A percentile compares a stretch with the other conserved stretches of the same genome.
Evolutionary conservation across 2,797 vertebrate species (phyloP).

Genomic region (Tolypeutes matacus): DNA sequence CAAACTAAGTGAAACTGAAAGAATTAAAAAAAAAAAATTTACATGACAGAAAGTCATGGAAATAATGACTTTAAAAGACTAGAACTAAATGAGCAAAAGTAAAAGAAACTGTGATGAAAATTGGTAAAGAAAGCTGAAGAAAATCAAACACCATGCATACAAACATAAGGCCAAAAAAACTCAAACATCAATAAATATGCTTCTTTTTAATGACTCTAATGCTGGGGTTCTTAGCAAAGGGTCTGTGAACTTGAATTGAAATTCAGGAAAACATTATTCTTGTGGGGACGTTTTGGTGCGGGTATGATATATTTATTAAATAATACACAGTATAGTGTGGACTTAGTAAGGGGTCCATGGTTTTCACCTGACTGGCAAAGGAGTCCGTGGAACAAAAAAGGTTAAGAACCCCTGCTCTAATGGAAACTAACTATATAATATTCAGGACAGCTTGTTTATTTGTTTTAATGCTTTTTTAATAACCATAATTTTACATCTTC

Average conservation of each 20-base stretch:
- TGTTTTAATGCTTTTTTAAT: constrained; percentile 41
- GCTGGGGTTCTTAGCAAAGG: too few relatives aligned
- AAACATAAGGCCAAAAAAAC: neutral
- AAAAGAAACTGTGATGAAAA: constrained; percentile 17
- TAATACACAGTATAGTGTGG: too few relatives aligned
- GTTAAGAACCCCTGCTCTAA: neutral
- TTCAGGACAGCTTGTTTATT: constrained; percentile 12
- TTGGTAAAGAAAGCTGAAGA: neutral
- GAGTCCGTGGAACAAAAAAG: too few relatives aligned
- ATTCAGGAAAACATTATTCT: too few relatives aligned
- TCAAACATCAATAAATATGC: neutral
- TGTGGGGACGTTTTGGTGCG: too few relatives aligned
- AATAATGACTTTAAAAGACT: constrained; percentile 6
- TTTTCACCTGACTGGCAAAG: too few relatives aligned
- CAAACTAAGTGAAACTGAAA: neutral
- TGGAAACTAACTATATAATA: neutral
- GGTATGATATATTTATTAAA: too few relatives aligned
- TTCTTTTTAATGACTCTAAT: neutral
- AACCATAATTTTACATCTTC: neutral
- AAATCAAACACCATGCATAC: neutral
- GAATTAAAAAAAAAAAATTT: neutral
- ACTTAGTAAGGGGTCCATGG: too few relatives aligned
- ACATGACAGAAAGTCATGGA: neutral
- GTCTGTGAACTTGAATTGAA: too few relatives aligned
- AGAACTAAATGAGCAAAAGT: constrained; percentile 36